These are phyloP conservation scores for Anableps anableps DNA, from an alignment of 2,797 vertebrate genomes.

Conservation along the genomic window DNA sequence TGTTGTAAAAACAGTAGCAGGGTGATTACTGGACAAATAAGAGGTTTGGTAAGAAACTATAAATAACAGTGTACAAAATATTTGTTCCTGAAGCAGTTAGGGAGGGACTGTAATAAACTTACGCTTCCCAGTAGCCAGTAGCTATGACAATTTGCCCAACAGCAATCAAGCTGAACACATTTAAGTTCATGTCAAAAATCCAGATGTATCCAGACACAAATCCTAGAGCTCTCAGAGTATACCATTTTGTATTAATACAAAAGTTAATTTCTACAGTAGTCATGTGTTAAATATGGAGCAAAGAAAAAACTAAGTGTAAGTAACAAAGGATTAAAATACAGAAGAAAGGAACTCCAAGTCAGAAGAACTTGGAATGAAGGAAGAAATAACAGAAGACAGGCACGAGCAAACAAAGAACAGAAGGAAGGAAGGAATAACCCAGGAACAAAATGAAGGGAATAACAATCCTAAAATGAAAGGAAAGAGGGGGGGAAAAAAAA, in stretches of 20 bases:
- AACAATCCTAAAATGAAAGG: neutral
- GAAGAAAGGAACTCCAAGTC: neutral
- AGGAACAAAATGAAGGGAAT: neutral
- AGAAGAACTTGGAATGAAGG: neutral
- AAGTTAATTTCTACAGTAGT: neutral
- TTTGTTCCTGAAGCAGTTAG: neutral
- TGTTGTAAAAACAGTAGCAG: neutral
- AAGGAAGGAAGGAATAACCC: neutral
- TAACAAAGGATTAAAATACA: neutral
- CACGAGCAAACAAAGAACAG: neutral
- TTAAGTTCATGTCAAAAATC: neutral
- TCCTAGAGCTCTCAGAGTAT: neutral
- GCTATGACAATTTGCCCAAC: neutral
- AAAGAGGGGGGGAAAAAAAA: neutral
- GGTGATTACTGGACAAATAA: conserved; percentile 1
- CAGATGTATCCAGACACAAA: neutral
- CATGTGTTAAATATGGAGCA: neutral
- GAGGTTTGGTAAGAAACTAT: neutral
- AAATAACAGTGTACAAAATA: neutral
- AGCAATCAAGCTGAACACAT: neutral
- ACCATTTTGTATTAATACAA: neutral
- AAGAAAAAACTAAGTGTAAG: neutral
- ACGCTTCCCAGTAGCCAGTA: neutral
- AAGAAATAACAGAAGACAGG: neutral
- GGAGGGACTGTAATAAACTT: neutral